Evolutionary conservation across 2,888 invertebrate genomes (phyloP).

Genomic region (Cantharis lateralis): DNA sequence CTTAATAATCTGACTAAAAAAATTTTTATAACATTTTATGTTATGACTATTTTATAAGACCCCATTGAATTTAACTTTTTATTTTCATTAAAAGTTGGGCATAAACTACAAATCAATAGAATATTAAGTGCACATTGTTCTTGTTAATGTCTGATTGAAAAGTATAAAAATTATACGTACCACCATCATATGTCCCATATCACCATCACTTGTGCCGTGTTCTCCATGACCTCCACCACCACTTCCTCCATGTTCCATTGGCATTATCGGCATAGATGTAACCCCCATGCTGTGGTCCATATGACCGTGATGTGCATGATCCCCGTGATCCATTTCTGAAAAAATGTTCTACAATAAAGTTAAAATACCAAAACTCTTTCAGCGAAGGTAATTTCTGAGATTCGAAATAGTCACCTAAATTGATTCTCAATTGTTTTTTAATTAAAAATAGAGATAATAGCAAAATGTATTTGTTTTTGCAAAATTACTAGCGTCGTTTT

Average conservation of each 20-base stretch:
- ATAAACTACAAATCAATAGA: no score
- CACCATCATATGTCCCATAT: conserved; percentile 2
- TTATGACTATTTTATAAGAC: not conserved
- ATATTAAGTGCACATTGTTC: not conserved
- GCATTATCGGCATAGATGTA: not conserved
- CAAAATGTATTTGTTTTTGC: not conserved
- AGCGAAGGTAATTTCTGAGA: not conserved
- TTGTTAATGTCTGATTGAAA: not conserved
- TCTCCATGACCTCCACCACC: not conserved
- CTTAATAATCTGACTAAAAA: not conserved
- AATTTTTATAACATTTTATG: not conserved
- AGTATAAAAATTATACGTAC: not conserved
- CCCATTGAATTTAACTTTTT: not conserved
- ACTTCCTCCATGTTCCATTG: not conserved
- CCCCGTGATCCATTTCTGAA: conserved; percentile 22
- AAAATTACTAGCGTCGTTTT: not conserved
- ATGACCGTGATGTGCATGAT: conserved; percentile 7
- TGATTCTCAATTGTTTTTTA: not conserved
- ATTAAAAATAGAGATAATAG: not conserved
- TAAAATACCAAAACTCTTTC: not conserved
- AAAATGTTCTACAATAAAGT: not conserved
- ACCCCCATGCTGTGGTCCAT: conserved; percentile 7
- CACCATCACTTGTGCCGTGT: conserved; percentile 10
- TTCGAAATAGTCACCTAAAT: not conserved
- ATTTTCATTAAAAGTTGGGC: not conserved